Percentiles rank a stretch among this genome's conserved stretches.
Evolutionary conservation across 1,140 invertebrate genomes (phyloP).

Genomic region (Harlomillsia oculata): DNA sequence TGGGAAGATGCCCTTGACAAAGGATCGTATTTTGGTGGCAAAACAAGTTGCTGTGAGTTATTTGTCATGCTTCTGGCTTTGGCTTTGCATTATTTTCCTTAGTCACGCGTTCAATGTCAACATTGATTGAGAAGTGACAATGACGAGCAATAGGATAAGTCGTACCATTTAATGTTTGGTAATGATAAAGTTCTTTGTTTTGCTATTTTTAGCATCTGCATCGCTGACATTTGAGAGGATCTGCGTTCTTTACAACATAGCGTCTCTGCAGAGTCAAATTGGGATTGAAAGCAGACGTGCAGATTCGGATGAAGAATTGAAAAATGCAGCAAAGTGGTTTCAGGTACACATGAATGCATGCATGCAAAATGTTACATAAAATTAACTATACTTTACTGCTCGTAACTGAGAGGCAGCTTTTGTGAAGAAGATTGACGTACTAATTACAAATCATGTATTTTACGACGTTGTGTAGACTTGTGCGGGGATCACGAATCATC

Average conservation of each 20-base stretch:
- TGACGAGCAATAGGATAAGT: not conserved
- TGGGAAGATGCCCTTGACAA: constrained; percentile 99
- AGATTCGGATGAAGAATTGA: constrained; percentile 86
- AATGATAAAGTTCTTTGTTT: not conserved
- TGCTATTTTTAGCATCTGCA: constrained; percentile 56
- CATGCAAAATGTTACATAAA: too few relatives aligned
- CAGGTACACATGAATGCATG: constrained; percentile 60
- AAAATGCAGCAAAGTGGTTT: constrained; percentile 84
- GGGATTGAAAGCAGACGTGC: constrained; percentile 67
- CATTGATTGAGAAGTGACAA: too few relatives aligned
- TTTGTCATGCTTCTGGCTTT: not conserved
- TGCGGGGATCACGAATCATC: too few relatives aligned
- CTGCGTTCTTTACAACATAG: constrained; percentile 95
- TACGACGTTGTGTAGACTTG: too few relatives aligned
- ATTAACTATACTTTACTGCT: too few relatives aligned
- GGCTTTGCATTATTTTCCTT: not conserved
- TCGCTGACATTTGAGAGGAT: constrained; percentile 84
- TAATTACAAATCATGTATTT: too few relatives aligned
- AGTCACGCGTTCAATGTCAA: not conserved
- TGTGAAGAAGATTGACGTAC: too few relatives aligned
- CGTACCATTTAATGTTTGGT: not conserved
- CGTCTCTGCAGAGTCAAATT: constrained; percentile 78
- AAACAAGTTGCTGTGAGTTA: constrained; percentile 78
- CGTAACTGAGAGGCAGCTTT: too few relatives aligned
- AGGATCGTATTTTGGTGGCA: constrained; percentile 82